A percentile compares a stretch with the other conserved stretches of the same genome.
phyloP scores from a whole-genome alignment of 2,113 vertebrate genomes.

The Bubo bubo region DNA sequence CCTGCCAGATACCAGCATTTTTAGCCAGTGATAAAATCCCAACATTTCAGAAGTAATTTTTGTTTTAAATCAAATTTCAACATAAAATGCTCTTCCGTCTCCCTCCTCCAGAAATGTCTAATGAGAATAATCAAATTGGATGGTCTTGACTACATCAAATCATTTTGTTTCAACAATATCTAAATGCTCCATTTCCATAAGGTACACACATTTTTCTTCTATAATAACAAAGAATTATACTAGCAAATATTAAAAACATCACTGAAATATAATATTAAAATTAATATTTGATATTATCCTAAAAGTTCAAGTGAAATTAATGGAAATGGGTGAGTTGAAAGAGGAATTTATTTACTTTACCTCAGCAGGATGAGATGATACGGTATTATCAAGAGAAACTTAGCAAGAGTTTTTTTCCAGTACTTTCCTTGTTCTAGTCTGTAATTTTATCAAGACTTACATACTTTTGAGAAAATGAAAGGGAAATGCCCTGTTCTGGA shows the following conservation, averaged over 20 bases:
- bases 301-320: slow-evolving; percentile 14
- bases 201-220: background rate
- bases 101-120: background rate
- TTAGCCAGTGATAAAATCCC: background rate
- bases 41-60: background rate
- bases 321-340: background rate
- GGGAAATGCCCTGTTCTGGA: background rate
- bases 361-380: background rate
- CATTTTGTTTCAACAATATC: background rate
- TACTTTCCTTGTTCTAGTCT: background rate
- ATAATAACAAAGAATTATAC: background rate
- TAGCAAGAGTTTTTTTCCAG: background rate
- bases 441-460: background rate
- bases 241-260: slow-evolving; percentile 1
- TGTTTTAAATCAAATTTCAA: background rate
- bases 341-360: slow-evolving; percentile 2
- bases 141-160: background rate
- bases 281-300: background rate
- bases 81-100: background rate
- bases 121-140: background rate
- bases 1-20: background rate
- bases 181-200: background rate
- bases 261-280: slow-evolving; percentile 1
- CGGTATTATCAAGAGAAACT: background rate
- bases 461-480: background rate